Conservation (phyloP, 2,797 vertebrate species). For the Microhierax caerulescens region DNA sequence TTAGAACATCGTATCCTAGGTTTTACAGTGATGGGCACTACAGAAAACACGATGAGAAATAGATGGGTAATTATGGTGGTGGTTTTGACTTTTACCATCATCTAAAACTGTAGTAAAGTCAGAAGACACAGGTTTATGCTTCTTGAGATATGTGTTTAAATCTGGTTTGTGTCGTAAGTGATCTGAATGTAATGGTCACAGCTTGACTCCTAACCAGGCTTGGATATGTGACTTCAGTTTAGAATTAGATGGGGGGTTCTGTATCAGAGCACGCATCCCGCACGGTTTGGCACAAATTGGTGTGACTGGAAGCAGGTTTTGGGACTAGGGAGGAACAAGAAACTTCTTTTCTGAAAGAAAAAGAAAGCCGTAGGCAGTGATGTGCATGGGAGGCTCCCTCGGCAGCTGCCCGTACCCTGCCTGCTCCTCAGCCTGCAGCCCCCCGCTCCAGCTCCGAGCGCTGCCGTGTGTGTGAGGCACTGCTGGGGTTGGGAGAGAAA, state of each 20-base stretch:
- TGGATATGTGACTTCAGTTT: neutral
- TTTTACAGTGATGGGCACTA: constrained; percentile 51
- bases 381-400: neutral
- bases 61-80: constrained; percentile 57
- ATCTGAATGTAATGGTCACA: constrained; percentile 59
- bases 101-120: constrained; percentile 3
- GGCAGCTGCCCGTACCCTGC: neutral
- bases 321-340: neutral
- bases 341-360: neutral
- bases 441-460: neutral
- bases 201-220: constrained; percentile 22
- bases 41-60: constrained; percentile 54
- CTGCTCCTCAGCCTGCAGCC: neutral
- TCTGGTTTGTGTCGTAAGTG: constrained; percentile 44
- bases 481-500: neutral
- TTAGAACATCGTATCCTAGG: neutral
- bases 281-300: neutral
- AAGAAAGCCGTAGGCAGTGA: neutral
- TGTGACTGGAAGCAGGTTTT: neutral
- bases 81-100: constrained; percentile 52
- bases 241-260: neutral
- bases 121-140: constrained; percentile 30
- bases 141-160: constrained; percentile 30
- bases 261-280: neutral
- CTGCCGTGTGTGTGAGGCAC: neutral